Conservation (phyloP, 1,140 invertebrate genomes). For the Sinonovacula constricta region DNA sequence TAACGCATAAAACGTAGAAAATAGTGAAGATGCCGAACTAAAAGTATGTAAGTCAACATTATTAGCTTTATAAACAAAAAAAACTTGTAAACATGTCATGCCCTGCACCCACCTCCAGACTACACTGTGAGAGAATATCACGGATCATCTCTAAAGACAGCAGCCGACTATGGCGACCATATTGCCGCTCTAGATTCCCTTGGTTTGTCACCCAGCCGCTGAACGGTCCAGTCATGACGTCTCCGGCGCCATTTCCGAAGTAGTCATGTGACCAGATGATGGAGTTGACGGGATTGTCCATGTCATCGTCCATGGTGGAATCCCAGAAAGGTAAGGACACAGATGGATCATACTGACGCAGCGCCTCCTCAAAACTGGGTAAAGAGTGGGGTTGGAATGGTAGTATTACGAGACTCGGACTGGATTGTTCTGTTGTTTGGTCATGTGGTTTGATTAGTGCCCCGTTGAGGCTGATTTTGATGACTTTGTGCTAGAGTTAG, state of each 20-base stretch:
- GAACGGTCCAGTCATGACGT: slow-evolving; percentile 75
- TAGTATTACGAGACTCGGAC: too few species aligned
- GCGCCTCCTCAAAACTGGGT: slow-evolving; percentile 61
- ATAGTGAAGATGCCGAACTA: too few species aligned
- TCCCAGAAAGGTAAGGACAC: slow-evolving; percentile 78
- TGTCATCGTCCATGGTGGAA: slow-evolving; percentile 68
- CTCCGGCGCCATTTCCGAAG: slow-evolving; percentile 75
- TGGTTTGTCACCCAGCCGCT: slow-evolving; percentile 55
- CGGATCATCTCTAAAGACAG: slow-evolving; percentile 23
- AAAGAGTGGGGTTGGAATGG: too few species aligned
- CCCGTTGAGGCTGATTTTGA: too few species aligned
- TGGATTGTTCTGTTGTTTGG: too few species aligned
- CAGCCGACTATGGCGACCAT: slow-evolving; percentile 14
- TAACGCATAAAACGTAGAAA: too few species aligned
- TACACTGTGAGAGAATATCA: slow-evolving; percentile 17
- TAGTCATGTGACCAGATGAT: slow-evolving; percentile 72
- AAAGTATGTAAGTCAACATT: too few species aligned
- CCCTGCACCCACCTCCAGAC: slow-evolving; percentile 12
- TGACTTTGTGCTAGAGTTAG: too few species aligned
- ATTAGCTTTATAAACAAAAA: too few species aligned
- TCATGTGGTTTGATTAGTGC: too few species aligned
- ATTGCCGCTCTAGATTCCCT: slow-evolving; percentile 37
- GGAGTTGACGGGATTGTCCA: slow-evolving; percentile 72
- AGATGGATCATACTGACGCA: slow-evolving; percentile 49
- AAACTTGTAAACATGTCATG: too few species aligned